Percentiles rank a stretch among this genome's conserved stretches.
These are phyloP conservation scores for Scaptomyza caliginosa DNA, from an alignment of 2,888 invertebrate genomes.

Conservation along the genomic window DNA sequence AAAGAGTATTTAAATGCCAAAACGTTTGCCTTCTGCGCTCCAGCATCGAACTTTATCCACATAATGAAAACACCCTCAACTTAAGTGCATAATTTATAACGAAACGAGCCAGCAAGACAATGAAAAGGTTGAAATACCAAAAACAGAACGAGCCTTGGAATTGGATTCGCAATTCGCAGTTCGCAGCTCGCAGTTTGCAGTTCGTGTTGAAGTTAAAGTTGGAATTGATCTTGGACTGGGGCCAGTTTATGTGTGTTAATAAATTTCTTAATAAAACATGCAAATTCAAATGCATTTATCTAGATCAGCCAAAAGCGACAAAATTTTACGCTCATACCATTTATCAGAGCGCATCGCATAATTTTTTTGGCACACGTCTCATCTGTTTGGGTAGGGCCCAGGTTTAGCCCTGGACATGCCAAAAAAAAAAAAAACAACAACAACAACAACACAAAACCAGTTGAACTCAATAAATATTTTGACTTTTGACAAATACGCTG, in stretches of 20 bases:
- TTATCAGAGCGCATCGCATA: slow-evolving; percentile 68
- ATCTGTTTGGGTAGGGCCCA: slow-evolving; percentile 42
- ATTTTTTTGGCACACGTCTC: slow-evolving; percentile 73
- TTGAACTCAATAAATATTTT: slow-evolving; percentile 82
- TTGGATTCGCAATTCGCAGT: slow-evolving; percentile 20
- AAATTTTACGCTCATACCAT: slow-evolving; percentile 76
- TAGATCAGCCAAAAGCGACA: slow-evolving; percentile 80
- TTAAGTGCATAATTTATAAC: slow-evolving; percentile 83
- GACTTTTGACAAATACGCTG: slow-evolving; percentile 75
- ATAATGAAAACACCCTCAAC: slow-evolving; percentile 82
- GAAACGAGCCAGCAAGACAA: slow-evolving; percentile 70
- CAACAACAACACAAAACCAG: slow-evolving; percentile 57
- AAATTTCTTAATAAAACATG: slow-evolving; percentile 80
- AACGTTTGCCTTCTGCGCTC: slow-evolving; percentile 35
- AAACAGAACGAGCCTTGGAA: slow-evolving; percentile 41
- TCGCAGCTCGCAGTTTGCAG: slow-evolving; percentile 15
- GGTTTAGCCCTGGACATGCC: slow-evolving; percentile 4
- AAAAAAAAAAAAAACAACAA: slow-evolving; percentile 12
- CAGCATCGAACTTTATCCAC: slow-evolving; percentile 69
- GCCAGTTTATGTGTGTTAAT: slow-evolving; percentile 63
- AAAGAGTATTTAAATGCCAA: slow-evolving; percentile 50
- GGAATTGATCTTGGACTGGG: slow-evolving; percentile 31
- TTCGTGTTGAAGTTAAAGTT: slow-evolving; percentile 5
- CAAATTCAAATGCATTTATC: slow-evolving; percentile 81
- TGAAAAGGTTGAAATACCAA: slow-evolving; percentile 62